Percentiles rank a stretch among this genome's conserved stretches.
phyloP scores from a whole-genome alignment of 2,888 invertebrate genomes.

The Lepetodrilus schrolli region DNA sequence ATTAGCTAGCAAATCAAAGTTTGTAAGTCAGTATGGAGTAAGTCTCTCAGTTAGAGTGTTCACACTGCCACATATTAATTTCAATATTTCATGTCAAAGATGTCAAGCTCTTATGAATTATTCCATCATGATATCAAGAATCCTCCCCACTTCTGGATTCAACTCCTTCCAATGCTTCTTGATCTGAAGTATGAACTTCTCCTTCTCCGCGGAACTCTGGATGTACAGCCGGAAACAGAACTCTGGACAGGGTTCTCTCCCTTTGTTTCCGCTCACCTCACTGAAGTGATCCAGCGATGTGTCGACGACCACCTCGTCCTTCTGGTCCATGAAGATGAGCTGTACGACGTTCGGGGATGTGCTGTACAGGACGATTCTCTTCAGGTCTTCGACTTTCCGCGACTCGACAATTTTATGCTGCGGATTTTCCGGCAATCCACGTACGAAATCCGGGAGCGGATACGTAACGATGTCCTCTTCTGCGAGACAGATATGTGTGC shows the following conservation, averaged over 20 bases:
- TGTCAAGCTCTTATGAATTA: neutral
- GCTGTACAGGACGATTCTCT: constrained; percentile 55
- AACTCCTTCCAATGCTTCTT: constrained; percentile 66
- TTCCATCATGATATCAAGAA: constrained; percentile 41
- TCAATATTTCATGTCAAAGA: neutral
- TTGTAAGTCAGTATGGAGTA: too few species aligned
- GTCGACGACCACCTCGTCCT: constrained; percentile 69
- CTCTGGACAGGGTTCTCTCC: constrained; percentile 57
- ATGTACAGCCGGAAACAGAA: constrained; percentile 59
- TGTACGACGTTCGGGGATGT: constrained; percentile 56
- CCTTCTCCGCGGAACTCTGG: constrained; percentile 63
- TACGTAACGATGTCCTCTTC: constrained; percentile 72
- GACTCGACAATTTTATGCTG: constrained; percentile 63
- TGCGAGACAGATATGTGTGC: constrained; percentile 65
- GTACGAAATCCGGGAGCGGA: constrained; percentile 72
- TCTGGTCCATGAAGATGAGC: constrained; percentile 70
- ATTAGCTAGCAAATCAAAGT: neutral
- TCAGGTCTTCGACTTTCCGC: constrained; percentile 64
- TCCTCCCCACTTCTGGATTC: constrained; percentile 44
- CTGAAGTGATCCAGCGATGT: constrained; percentile 66
- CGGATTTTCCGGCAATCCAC: constrained; percentile 68
- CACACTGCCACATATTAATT: too few species aligned
- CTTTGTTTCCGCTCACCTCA: constrained; percentile 43
- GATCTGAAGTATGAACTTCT: constrained; percentile 65
- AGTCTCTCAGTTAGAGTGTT: too few species aligned